Percentiles rank a stretch among this genome's conserved stretches.
phyloP scores from a whole-genome alignment of 2,797 vertebrate genomes.

The Argyrosomus regius region DNA sequence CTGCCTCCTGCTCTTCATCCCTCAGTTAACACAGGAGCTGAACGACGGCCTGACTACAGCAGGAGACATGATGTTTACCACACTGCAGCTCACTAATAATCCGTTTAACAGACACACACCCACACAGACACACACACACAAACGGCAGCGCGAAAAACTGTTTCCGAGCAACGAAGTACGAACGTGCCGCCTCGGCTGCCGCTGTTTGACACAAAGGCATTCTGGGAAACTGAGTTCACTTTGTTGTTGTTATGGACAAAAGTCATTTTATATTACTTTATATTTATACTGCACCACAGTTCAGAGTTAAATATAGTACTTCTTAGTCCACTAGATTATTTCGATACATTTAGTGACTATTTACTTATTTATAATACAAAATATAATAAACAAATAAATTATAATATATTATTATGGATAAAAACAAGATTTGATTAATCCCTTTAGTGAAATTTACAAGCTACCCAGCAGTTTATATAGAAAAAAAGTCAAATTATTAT shows the following conservation, averaged over 20 bases:
- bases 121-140: neutral
- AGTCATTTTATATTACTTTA: neutral
- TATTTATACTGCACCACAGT: neutral
- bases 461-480: neutral
- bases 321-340: neutral
- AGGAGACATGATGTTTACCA: constrained; percentile 46
- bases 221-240: constrained; percentile 73
- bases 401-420: too few species aligned
- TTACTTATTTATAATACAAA: neutral
- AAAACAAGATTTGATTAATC: too few species aligned
- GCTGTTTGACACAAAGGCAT: constrained; percentile 46
- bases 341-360: neutral
- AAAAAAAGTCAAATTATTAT: too few species aligned
- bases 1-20: constrained; percentile 82
- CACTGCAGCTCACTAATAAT: constrained; percentile 29
- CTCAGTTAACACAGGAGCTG: constrained; percentile 28
- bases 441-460: neutral
- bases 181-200: constrained; percentile 74
- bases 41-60: neutral
- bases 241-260: too few species aligned
- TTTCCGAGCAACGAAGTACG: constrained; percentile 66
- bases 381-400: too few species aligned
- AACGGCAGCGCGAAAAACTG: constrained; percentile 57
- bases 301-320: neutral
- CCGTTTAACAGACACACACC: constrained; percentile 30